These are phyloP conservation scores for Fissipunctia ypsillon DNA, from an alignment of 2,888 invertebrate species.

Conservation along the genomic window DNA sequence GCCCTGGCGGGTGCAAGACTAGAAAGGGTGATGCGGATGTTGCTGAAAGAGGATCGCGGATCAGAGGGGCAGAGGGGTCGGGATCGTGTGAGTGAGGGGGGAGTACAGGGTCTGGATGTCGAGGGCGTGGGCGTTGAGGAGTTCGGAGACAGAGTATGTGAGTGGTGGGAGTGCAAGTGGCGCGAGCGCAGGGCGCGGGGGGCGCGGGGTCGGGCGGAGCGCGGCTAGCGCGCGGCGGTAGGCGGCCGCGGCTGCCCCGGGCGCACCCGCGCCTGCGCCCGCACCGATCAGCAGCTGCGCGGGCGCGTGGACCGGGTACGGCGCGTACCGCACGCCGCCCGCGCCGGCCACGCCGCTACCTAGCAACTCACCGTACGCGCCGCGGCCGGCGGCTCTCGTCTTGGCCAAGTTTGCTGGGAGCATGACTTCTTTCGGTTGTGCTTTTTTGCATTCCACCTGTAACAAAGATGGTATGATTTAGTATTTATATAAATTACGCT, in stretches of 20 bases:
- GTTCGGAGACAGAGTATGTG: conserved; percentile 89
- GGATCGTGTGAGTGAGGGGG: conserved; percentile 92
- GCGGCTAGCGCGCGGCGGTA: conserved; percentile 87
- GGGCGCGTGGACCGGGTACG: conserved; percentile 91
- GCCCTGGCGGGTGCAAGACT: conserved; percentile 59
- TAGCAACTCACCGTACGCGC: conserved; percentile 99
- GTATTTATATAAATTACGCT: too few species aligned
- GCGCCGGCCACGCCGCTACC: conserved; percentile 92
- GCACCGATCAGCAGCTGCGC: conserved; percentile 86
- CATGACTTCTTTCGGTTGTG: conserved; percentile 99
- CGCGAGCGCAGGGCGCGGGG: conserved; percentile 82
- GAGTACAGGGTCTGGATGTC: conserved; percentile 93
- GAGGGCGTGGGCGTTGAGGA: conserved; percentile 92
- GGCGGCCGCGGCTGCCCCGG: conserved; percentile 82
- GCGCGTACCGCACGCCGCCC: conserved; percentile 92
- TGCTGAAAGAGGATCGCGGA: conserved; percentile 89
- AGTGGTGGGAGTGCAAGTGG: conserved; percentile 85
- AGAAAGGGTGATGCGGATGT: conserved; percentile 88
- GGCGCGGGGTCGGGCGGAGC: conserved; percentile 84
- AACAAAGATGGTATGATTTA: conserved; percentile 72
- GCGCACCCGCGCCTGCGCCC: conserved; percentile 79
- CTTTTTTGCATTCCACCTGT: conserved; percentile 99
- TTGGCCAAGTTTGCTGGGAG: conserved; percentile 98
- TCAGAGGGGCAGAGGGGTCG: conserved; percentile 88
- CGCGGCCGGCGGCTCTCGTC: conserved; percentile 98